Conservation (phyloP, 1,140 invertebrate species). For the Heliothis subflexa region DNA sequence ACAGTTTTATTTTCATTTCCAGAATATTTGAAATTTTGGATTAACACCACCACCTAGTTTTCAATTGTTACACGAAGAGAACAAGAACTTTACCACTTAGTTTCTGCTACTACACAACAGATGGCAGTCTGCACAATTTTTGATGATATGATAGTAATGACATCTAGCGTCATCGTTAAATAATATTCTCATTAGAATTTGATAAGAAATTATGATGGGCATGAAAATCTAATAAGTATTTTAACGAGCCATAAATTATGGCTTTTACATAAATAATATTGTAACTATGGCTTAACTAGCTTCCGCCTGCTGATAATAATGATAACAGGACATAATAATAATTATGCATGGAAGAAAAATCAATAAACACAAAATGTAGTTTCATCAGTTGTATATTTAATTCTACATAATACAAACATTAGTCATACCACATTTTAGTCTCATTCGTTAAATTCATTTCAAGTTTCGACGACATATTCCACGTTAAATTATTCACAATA, state of each 20-base stretch:
- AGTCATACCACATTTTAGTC: constrained; percentile 2
- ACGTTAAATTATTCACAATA: neutral
- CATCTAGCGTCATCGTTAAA: neutral
- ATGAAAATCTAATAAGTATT: too few relatives aligned
- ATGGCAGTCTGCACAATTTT: constrained; percentile 36
- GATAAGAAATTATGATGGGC: neutral
- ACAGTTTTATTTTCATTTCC: too few relatives aligned
- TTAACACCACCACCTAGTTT: neutral
- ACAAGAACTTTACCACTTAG: constrained; percentile 16
- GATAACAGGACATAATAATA: too few relatives aligned
- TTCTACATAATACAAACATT: constrained; percentile 1
- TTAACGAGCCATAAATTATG: too few relatives aligned
- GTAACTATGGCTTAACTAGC: too few relatives aligned
- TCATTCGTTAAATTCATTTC: neutral
- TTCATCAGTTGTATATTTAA: neutral
- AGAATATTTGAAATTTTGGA: too few relatives aligned
- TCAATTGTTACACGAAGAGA: neutral
- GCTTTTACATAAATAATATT: too few relatives aligned
- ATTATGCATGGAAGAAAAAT: too few relatives aligned
- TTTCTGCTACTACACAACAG: constrained; percentile 49
- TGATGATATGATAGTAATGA: neutral
- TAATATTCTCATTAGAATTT: constrained; percentile 5
- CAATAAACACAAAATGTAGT: neutral
- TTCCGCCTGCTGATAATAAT: too few relatives aligned
- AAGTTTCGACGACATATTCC: neutral